Conservation (phyloP, 1,140 invertebrate genomes). For the Ips typographus region DNA sequence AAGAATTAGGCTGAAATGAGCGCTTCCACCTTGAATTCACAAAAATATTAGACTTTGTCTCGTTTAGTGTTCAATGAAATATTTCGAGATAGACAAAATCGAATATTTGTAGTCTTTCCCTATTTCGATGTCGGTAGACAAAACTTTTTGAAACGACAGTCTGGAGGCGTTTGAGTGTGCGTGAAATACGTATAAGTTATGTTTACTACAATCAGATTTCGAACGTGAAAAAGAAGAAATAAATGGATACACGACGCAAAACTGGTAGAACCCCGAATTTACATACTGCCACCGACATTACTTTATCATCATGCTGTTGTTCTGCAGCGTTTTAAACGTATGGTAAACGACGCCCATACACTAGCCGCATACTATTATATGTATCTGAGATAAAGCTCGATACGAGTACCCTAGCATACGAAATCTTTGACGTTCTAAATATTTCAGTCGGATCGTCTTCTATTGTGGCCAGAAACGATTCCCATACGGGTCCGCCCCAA, state of each 20-base stretch:
- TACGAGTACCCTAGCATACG: not conserved
- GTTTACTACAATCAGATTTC: no score
- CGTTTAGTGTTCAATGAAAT: no score
- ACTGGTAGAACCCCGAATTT: not conserved
- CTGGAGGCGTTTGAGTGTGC: no score
- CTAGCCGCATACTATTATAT: conserved; percentile 1
- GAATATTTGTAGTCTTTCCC: no score
- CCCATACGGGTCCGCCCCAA: conserved; percentile 28
- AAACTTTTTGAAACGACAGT: no score
- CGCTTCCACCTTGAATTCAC: no score
- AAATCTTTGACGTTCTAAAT: conserved; percentile 17
- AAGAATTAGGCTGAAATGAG: no score
- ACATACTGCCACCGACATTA: conserved; percentile 4
- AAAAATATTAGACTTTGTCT: no score
- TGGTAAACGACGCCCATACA: conserved; percentile 1
- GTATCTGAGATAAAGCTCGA: not conserved
- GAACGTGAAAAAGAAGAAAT: no score
- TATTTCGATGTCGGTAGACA: no score
- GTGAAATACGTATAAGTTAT: no score
- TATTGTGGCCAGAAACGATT: conserved; percentile 26
- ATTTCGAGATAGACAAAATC: no score
- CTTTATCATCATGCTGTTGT: not conserved
- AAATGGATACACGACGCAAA: not conserved
- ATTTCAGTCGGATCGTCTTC: conserved; percentile 18
- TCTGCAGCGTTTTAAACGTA: not conserved